Percentiles rank a stretch among this genome's conserved stretches.
Conservation (phyloP, 2,888 invertebrate species). For the Ptilodon capucinus region DNA sequence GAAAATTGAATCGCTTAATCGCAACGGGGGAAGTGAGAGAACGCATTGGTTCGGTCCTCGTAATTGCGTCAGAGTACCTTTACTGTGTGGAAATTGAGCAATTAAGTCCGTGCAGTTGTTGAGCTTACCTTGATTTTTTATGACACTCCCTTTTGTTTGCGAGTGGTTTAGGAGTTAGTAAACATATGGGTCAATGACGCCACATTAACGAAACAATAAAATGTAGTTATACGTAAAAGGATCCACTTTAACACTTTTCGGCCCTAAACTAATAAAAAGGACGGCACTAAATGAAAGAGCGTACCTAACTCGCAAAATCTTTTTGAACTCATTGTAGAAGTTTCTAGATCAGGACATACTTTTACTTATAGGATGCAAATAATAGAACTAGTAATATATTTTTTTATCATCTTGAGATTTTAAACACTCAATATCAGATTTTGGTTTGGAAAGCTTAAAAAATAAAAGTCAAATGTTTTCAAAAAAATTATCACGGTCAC, state of each 20-base stretch:
- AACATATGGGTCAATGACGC: conserved; percentile 22
- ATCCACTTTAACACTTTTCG: neutral
- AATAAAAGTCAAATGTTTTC: too few relatives aligned
- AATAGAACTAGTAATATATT: neutral
- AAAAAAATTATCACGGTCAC: too few relatives aligned
- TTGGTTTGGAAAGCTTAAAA: too few relatives aligned
- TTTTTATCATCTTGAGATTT: neutral
- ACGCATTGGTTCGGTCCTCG: conserved; percentile 54
- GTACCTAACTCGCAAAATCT: neutral
- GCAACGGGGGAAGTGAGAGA: conserved; percentile 46
- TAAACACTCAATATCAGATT: too few relatives aligned
- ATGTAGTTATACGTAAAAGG: neutral
- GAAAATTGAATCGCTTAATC: conserved; percentile 72
- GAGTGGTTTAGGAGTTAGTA: conserved; percentile 34
- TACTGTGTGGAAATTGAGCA: conserved; percentile 56
- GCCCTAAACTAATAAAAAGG: neutral
- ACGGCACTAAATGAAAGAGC: neutral
- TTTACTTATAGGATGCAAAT: too few relatives aligned
- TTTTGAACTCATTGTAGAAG: neutral
- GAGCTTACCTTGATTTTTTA: conserved; percentile 51
- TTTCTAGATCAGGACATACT: neutral
- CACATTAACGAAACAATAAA: conserved; percentile 1
- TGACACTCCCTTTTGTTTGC: conserved; percentile 39
- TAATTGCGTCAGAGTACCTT: conserved; percentile 62
- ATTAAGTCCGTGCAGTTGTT: conserved; percentile 51